phyloP scores from a whole-genome alignment of 2,797 vertebrate species.

The Xenentodon cancila region DNA sequence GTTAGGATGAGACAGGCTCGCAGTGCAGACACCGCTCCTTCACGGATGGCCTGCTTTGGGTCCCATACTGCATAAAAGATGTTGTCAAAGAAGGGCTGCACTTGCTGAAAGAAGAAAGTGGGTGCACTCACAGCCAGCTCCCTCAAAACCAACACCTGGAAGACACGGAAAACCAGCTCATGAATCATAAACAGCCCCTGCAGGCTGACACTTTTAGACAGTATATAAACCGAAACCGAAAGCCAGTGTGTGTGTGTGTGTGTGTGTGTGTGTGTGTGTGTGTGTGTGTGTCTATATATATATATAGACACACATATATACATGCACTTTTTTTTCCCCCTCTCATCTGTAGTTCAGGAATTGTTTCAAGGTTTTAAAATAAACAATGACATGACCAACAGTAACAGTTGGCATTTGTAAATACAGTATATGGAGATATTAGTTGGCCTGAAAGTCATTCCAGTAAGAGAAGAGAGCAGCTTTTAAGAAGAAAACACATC shows the following conservation, averaged over 20 bases:
- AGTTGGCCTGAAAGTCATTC: too few species aligned
- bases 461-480: too few species aligned
- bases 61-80: constrained; percentile 99
- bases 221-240: too few species aligned
- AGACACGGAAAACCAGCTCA: not conserved
- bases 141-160: constrained; percentile 93
- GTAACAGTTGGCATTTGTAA: not conserved
- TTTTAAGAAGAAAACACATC: too few species aligned
- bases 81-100: constrained; percentile 98
- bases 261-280: too few species aligned
- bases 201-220: too few species aligned
- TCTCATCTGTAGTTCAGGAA: too few species aligned
- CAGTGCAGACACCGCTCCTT: constrained; percentile 95
- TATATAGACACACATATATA: too few species aligned
- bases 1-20: constrained; percentile 96
- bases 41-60: constrained; percentile 96
- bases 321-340: too few species aligned
- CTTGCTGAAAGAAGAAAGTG: constrained; percentile 99
- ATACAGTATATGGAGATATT: too few species aligned
- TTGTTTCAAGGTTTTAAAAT: not conserved
- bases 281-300: too few species aligned
- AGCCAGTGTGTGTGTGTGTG: too few species aligned
- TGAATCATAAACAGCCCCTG: not conserved
- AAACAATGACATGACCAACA: not conserved
- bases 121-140: constrained; percentile 97